Conservation (phyloP, 2,113 vertebrate genomes). For the Ardeotis arabs region DNA sequence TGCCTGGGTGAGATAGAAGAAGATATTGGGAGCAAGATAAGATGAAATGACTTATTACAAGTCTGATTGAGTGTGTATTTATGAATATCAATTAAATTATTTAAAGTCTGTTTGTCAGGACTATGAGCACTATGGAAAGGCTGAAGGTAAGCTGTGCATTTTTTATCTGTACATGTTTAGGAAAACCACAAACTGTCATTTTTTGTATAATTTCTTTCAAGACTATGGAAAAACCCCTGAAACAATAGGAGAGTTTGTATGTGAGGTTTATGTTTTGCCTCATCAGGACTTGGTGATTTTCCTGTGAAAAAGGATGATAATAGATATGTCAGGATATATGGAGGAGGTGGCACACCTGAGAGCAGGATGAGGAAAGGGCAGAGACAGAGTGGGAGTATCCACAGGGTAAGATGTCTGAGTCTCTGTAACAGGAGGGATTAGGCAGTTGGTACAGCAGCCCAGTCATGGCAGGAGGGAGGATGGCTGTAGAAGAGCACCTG, state of each 20-base stretch:
- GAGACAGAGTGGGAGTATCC: rapidly evolving
- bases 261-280: neutral
- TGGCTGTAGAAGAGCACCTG: neutral
- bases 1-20: neutral
- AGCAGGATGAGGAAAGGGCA: neutral
- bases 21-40: neutral
- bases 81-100: neutral
- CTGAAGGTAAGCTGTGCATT: neutral
- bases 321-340: neutral
- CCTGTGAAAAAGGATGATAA: neutral
- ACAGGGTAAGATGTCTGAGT: neutral
- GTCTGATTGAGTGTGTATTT: neutral
- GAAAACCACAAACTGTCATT: neutral
- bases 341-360: neutral
- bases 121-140: neutral
- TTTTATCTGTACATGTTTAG: neutral
- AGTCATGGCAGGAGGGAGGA: neutral
- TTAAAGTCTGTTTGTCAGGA: neutral
- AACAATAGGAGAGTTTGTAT: neutral
- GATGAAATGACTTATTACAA: neutral
- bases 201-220: neutral
- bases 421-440: neutral
- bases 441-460: neutral
- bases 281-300: neutral
- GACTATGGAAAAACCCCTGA: neutral